phyloP scores from a whole-genome alignment of 2,888 invertebrate genomes.

The Dastarcus helophoroides region DNA sequence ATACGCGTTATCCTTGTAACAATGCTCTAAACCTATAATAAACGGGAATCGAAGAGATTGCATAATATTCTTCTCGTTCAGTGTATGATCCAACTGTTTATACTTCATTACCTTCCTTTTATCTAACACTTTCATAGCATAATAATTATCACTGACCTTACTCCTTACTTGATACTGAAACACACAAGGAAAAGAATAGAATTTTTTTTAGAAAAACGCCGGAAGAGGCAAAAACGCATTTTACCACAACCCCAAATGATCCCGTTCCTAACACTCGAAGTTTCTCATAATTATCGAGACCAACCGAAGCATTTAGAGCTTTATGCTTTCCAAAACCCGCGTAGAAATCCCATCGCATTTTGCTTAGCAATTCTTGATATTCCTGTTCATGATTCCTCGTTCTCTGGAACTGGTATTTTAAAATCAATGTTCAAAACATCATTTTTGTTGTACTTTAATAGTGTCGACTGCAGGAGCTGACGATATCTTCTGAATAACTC shows the following conservation, averaged over 20 bases:
- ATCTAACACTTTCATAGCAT: constrained; percentile 81
- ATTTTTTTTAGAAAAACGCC: too few species aligned
- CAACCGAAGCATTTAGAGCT: constrained; percentile 15
- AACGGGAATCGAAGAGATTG: constrained; percentile 81
- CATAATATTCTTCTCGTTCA: constrained; percentile 82
- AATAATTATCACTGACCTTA: constrained; percentile 46
- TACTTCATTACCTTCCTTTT: constrained; percentile 77
- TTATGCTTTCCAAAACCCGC: constrained; percentile 38
- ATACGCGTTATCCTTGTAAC: constrained; percentile 75
- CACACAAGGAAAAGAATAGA: too few species aligned
- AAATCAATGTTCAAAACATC: too few species aligned
- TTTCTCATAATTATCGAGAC: constrained; percentile 52
- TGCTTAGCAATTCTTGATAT: constrained; percentile 38
- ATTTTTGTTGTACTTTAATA: too few species aligned
- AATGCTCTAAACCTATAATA: constrained; percentile 71
- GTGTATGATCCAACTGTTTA: constrained; percentile 80
- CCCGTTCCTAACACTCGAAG: constrained; percentile 76
- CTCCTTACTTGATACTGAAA: constrained; percentile 45
- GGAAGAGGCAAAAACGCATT: too few species aligned
- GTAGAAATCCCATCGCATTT: constrained; percentile 45
- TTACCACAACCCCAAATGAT: constrained; percentile 84
- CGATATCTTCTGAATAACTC: too few species aligned
- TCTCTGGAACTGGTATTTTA: constrained; percentile 15
- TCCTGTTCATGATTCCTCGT: constrained; percentile 18
- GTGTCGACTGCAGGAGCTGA: too few species aligned